phyloP scores from a whole-genome alignment of 1,140 invertebrate species.

The Calliopsis andreniformis region DNA sequence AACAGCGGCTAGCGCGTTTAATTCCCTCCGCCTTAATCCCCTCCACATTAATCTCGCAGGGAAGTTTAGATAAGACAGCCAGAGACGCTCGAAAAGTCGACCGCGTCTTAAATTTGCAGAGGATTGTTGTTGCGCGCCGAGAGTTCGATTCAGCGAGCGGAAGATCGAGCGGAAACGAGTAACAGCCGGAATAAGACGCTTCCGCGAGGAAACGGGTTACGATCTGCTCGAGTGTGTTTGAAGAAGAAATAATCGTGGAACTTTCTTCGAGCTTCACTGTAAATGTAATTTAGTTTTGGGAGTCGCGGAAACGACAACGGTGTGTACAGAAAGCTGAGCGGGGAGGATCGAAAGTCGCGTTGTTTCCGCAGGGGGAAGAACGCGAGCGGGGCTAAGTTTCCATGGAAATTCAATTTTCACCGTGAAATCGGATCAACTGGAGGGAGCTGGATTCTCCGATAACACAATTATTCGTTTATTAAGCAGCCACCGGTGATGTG shows the following conservation, averaged over 20 bases:
- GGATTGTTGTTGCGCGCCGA: not conserved
- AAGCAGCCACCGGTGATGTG: too few species aligned
- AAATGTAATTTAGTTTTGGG: conserved; percentile 65
- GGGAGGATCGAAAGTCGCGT: not conserved
- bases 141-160: not conserved
- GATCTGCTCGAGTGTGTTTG: conserved; percentile 50
- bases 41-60: too few species aligned
- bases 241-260: conserved; percentile 58
- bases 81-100: too few species aligned
- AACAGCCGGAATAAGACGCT: conserved; percentile 4
- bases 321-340: conserved; percentile 8
- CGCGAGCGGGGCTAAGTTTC: too few species aligned
- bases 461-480: not conserved
- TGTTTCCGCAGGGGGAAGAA: conserved; percentile 17
- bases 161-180: not conserved
- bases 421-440: not conserved
- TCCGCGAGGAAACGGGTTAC: not conserved
- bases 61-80: too few species aligned
- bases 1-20: too few species aligned
- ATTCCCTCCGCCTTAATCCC: too few species aligned
- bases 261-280: conserved; percentile 47
- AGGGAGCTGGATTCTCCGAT: not conserved
- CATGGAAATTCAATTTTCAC: conserved; percentile 11
- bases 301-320: conserved; percentile 22
- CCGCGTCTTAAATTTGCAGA: too few species aligned